Base-by-base conservation (phyloP, 2,888 invertebrate genomes). In the Hydropsyche betteni region DNA sequence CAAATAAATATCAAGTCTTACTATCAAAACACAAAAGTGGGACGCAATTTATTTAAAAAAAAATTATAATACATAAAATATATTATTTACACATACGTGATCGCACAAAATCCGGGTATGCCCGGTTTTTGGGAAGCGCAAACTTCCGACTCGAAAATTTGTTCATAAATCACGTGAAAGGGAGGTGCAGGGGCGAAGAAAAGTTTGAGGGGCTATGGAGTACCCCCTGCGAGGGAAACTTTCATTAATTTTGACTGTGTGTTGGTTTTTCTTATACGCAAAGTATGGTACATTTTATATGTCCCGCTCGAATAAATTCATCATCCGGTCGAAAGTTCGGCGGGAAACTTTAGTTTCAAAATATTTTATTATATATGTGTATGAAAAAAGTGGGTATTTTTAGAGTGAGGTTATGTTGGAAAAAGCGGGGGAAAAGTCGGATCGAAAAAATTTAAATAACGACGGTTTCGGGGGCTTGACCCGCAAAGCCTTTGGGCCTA, bases 171-270 rank as follows among this genome's bases (percentile, higher is more conserved):
- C 72, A 72, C 72, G 58, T 14, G 36, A 64, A 55, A 7, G 64
- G 64, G 10, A 36, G 10, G 34, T 64, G 36, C 8, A 34, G 64
- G 6, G 6, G 44, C 44, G 2, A 1, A 8, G 44, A 44, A 36
- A 64, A 64, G 64, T 7, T 14, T 8, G 58, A 16, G 58, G 24
- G 58, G 58, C 16, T 58, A 58, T 24, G 36, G 14, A 36, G 36
- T 36, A 10, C n/a, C 36, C 64, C 44, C 6, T 10, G 44, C 10
- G 36, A 12, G 16, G 70, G 58, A 53, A 72, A 72, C 72, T 72
- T 72, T 72, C 72, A 72, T 72, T 72, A 72, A 72, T 72, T 72
- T 72, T 16, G 58, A 72, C 72, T 61, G 58, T 36, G 64, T 55
- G 16, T 72, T 58, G 72, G 61, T 72, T 72, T 72, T 72, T 72